Percentiles rank a stretch among this genome's conserved stretches.
Evolutionary conservation across 2,888 invertebrate species (phyloP).

Genomic region (Pseudococcus jackbeardsleyi): DNA sequence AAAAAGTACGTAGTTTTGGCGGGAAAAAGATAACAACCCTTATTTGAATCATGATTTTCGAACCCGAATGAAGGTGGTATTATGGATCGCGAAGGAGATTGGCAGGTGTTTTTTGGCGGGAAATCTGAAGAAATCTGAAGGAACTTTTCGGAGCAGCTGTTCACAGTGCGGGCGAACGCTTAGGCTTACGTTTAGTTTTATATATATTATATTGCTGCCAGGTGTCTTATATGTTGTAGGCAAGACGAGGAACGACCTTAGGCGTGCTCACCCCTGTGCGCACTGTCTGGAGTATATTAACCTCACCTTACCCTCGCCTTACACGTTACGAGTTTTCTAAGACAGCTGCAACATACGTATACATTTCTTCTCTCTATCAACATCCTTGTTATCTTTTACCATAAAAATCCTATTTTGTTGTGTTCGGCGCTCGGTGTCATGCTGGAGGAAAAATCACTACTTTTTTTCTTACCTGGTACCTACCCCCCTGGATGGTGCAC

Average conservation of each 20-base stretch:
- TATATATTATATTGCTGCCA: constrained; percentile 58
- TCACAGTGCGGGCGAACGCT: constrained; percentile 60
- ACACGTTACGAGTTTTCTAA: constrained; percentile 45
- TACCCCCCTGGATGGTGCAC: neutral
- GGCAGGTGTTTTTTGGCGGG: constrained; percentile 64
- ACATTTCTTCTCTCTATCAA: constrained; percentile 60
- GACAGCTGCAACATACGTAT: constrained; percentile 63
- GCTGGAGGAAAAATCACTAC: constrained; percentile 6
- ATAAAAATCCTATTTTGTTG: constrained; percentile 60
- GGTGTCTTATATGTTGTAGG: constrained; percentile 57
- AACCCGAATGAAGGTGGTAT: neutral
- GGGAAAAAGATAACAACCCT: constrained; percentile 30
- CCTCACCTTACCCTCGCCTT: constrained; percentile 54
- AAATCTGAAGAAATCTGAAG: constrained; percentile 64
- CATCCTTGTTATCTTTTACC: constrained; percentile 60
- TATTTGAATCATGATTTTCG: constrained; percentile 1
- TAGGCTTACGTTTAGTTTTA: constrained; percentile 59
- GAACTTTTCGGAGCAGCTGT: constrained; percentile 61
- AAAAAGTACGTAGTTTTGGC: constrained; percentile 6
- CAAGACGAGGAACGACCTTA: constrained; percentile 61
- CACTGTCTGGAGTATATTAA: constrained; percentile 63
- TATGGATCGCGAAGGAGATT: neutral
- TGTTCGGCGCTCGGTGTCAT: constrained; percentile 36
- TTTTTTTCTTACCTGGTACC: constrained; percentile 29
- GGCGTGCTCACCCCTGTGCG: constrained; percentile 62